Conservation (phyloP, 2,113 vertebrate species). For the Nesogale talazaci region DNA sequence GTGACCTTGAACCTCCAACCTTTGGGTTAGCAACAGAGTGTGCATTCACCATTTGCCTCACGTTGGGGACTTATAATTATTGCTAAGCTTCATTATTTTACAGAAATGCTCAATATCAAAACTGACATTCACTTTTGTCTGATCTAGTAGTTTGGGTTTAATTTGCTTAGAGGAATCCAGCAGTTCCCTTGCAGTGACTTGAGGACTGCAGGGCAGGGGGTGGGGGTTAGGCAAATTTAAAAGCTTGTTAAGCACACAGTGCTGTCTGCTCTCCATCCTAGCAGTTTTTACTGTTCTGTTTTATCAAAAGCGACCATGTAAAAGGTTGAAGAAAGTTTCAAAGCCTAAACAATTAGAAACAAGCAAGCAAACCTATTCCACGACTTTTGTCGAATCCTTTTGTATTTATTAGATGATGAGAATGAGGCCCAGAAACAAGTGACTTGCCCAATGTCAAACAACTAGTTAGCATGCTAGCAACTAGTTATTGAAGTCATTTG, state of each 20-base stretch:
- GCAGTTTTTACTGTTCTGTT: too few relatives aligned
- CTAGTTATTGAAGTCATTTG: background rate
- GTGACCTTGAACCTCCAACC: background rate
- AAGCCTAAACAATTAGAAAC: background rate
- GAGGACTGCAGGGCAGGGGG: rapidly evolving
- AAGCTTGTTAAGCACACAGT: rapidly evolving
- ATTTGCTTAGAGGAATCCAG: background rate
- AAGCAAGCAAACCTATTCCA: too few relatives aligned
- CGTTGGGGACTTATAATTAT: background rate
- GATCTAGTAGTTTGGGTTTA: background rate
- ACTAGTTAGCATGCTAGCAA: background rate
- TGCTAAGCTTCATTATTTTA: background rate
- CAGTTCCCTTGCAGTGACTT: too few relatives aligned
- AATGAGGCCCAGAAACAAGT: background rate
- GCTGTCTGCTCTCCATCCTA: too few relatives aligned
- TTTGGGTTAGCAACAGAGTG: background rate
- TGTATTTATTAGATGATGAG: background rate
- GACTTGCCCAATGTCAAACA: background rate
- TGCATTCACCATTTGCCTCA: background rate
- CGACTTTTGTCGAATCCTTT: too few relatives aligned
- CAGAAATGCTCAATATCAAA: background rate
- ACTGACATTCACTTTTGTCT: background rate
- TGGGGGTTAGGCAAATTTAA: rapidly evolving
- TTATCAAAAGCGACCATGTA: background rate
- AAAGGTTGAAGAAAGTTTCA: background rate